These are phyloP conservation scores for Cotesia chilonis DNA, from an alignment of 1,140 invertebrate species.

Conservation along the genomic window DNA sequence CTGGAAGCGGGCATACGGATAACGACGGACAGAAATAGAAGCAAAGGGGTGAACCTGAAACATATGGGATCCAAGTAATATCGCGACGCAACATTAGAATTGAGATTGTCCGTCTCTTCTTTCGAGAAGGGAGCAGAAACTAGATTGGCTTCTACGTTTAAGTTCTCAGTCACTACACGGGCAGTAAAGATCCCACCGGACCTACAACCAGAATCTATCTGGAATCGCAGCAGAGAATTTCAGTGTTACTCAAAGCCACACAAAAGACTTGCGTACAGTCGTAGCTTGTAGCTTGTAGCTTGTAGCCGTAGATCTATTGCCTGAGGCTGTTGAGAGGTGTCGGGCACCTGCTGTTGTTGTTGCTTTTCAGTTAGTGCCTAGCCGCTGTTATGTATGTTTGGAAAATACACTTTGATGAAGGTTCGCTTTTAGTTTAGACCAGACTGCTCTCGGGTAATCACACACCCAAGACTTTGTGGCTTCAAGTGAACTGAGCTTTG, in stretches of 20 bases:
- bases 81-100: slow-evolving; percentile 22
- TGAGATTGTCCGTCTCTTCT: background rate
- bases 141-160: background rate
- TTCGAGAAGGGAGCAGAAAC: background rate
- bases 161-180: background rate
- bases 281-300: no score
- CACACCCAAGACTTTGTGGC: slow-evolving; percentile 24
- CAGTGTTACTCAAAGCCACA: background rate
- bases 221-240: background rate
- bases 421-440: slow-evolving; percentile 31
- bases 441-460: slow-evolving; percentile 18
- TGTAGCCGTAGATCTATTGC: slow-evolving; percentile 19
- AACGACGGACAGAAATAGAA: slow-evolving; percentile 13
- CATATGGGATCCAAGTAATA: slow-evolving; percentile 39
- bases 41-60: slow-evolving; percentile 33
- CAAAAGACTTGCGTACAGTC: slow-evolving; percentile 6
- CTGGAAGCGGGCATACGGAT: background rate
- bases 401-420: slow-evolving; percentile 40
- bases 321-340: slow-evolving; percentile 26
- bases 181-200: background rate
- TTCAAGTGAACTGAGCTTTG: slow-evolving; percentile 32
- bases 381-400: slow-evolving; percentile 16
- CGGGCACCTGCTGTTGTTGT: slow-evolving; percentile 39
- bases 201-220: background rate
- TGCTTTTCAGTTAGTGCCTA: no score